phyloP scores from a whole-genome alignment of 2,113 vertebrate genomes.

The Rhabdomys dilectus region DNA sequence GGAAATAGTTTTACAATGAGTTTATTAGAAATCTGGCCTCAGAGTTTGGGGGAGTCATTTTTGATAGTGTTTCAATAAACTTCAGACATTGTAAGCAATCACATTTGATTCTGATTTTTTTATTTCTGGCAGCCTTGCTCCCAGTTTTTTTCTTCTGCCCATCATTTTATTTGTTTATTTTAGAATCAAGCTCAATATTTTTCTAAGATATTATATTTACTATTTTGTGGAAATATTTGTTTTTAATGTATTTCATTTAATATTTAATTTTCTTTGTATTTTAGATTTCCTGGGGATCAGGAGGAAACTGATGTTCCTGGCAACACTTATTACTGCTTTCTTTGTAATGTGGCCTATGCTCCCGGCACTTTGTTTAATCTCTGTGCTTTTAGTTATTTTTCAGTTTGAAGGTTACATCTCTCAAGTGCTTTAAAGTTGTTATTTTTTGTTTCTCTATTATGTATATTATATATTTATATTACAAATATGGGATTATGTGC shows the following conservation, averaged over 20 bases:
- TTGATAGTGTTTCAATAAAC: background rate
- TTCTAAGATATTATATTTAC: background rate
- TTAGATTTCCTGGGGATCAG: background rate
- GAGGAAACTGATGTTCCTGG: background rate
- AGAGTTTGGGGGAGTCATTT: background rate
- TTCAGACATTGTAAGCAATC: background rate
- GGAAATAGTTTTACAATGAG: background rate
- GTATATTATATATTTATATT: background rate
- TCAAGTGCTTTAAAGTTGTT: background rate
- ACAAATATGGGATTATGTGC: background rate
- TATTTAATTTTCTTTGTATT: background rate
- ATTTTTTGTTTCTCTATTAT: background rate
- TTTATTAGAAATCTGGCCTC: background rate
- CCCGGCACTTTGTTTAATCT: background rate
- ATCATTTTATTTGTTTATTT: background rate
- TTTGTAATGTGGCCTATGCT: background rate
- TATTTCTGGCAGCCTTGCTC: constrained; percentile 1
- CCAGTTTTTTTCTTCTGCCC: background rate
- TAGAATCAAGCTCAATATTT: background rate
- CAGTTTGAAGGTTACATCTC: background rate
- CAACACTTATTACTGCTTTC: background rate
- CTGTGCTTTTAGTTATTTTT: constrained; percentile 1
- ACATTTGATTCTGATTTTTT: background rate
- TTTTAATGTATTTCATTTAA: background rate
- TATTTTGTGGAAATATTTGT: background rate